Evolutionary conservation across 2,888 invertebrate species (phyloP).

Genomic region (Ophion obscuratus): DNA sequence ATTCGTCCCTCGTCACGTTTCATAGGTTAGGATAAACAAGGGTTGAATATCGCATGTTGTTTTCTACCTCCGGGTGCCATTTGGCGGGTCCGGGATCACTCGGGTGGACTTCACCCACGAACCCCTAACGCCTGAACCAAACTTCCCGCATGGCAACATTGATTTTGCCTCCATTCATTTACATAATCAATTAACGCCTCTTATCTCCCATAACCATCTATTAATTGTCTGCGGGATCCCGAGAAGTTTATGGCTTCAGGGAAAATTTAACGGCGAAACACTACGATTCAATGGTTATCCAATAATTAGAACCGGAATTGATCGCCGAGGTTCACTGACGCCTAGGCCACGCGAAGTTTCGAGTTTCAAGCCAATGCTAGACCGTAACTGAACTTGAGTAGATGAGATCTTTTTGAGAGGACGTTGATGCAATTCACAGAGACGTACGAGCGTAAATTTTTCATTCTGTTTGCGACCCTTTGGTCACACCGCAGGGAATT

Average conservation of each 20-base stretch:
- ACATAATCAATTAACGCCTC: conserved; percentile 19
- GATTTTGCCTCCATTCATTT: conserved; percentile 42
- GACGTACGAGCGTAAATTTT: conserved; percentile 49
- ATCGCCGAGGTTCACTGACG: conserved; percentile 20
- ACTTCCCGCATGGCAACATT: conserved; percentile 26
- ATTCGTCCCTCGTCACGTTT: conserved; percentile 53
- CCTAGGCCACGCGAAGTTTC: not conserved
- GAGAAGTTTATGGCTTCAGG: not conserved
- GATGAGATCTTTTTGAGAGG: conserved; percentile 35
- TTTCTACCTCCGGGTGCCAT: conserved; percentile 8
- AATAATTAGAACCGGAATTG: conserved; percentile 39
- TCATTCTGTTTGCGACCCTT: conserved; percentile 44
- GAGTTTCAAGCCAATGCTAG: conserved; percentile 39
- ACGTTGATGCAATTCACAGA: conserved; percentile 43
- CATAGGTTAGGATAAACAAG: conserved; percentile 45
- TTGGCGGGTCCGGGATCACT: not conserved
- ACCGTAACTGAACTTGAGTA: conserved; percentile 13
- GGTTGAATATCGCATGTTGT: conserved; percentile 51
- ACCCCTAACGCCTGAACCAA: conserved; percentile 1
- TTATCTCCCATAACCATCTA: conserved; percentile 14
- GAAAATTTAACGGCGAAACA: conserved; percentile 8
- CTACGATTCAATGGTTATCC: conserved; percentile 3
- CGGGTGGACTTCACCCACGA: conserved; percentile 3
- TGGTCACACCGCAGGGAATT: conserved; percentile 44
- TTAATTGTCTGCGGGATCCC: not conserved